phyloP scores from a whole-genome alignment of 2,888 invertebrate species.

The Lissocephala sabroskyi region DNA sequence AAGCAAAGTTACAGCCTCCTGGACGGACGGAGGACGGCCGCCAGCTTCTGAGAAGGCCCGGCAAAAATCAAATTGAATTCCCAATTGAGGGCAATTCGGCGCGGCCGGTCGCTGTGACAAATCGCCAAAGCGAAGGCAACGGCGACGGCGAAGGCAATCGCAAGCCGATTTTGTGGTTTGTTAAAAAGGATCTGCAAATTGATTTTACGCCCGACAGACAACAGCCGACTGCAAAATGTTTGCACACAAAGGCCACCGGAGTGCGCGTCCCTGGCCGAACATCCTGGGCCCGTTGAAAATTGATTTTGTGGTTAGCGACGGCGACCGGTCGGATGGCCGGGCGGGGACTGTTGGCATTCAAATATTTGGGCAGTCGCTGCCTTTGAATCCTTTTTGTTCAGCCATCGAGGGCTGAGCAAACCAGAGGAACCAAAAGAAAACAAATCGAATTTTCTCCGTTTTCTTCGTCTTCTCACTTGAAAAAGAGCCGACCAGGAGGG shows the following conservation, averaged over 20 bases:
- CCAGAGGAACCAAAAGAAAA: slow-evolving; percentile 15
- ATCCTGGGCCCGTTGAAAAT: slow-evolving; percentile 61
- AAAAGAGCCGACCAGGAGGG: slow-evolving; percentile 28
- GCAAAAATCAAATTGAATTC: slow-evolving; percentile 1
- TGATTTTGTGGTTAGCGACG: slow-evolving; percentile 66
- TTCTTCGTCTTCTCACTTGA: too few species aligned
- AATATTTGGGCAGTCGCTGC: slow-evolving; percentile 47
- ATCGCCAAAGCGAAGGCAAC: slow-evolving; percentile 24
- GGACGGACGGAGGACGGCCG: background rate
- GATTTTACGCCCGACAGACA: slow-evolving; percentile 57
- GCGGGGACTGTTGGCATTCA: slow-evolving; percentile 14
- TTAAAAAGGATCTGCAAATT: slow-evolving; percentile 54
- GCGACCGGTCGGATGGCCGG: slow-evolving; percentile 22
- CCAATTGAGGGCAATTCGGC: slow-evolving; percentile 1
- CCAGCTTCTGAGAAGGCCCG: too few species aligned
- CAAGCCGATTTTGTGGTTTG: slow-evolving; percentile 46
- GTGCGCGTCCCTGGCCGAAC: slow-evolving; percentile 31
- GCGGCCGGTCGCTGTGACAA: slow-evolving; percentile 42
- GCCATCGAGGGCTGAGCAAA: slow-evolving; percentile 5
- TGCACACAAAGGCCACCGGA: slow-evolving; percentile 37
- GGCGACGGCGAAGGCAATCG: slow-evolving; percentile 24
- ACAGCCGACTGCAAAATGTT: slow-evolving; percentile 35
- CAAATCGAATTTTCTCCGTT: too few species aligned
- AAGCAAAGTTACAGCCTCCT: slow-evolving; percentile 31
- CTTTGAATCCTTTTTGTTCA: slow-evolving; percentile 44